Conservation (phyloP, 2,888 invertebrate genomes). For the Eupithecia dodoneata region DNA sequence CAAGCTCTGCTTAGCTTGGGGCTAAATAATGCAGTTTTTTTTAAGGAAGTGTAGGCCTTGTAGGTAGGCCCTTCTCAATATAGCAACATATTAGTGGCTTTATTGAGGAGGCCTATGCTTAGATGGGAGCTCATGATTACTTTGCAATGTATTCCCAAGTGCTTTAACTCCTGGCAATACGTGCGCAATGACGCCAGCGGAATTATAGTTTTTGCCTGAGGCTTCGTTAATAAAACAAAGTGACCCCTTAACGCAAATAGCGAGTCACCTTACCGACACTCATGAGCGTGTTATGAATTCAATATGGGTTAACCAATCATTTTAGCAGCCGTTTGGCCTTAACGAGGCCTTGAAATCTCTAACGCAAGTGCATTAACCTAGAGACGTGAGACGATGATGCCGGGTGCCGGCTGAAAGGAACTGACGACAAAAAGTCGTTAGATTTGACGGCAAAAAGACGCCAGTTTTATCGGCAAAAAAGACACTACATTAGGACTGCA, state of each 20-base stretch:
- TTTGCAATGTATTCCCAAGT: background rate
- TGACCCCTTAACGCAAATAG: slow-evolving; percentile 38
- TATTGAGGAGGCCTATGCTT: background rate
- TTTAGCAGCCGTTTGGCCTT: slow-evolving; percentile 49
- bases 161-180: background rate
- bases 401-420: slow-evolving; percentile 25
- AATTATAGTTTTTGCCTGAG: background rate
- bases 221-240: background rate
- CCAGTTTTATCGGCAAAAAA: background rate
- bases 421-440: slow-evolving; percentile 17
- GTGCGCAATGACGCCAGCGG: background rate
- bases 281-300: slow-evolving; percentile 48
- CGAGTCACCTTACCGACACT: slow-evolving; percentile 44
- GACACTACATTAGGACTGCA: background rate
- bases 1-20: too few species aligned
- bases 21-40: too few species aligned
- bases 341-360: slow-evolving; percentile 52
- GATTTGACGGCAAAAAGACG: slow-evolving; percentile 6
- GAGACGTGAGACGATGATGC: slow-evolving; percentile 26
- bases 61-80: background rate
- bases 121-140: background rate
- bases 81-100: background rate
- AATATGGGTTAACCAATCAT: slow-evolving; percentile 39
- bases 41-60: background rate
- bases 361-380: slow-evolving; percentile 61